Evolutionary conservation across 2,888 invertebrate species (phyloP), one percentile per base, ranked within the genome.

Genomic region (Omphaloscelis lunosa): DNA sequence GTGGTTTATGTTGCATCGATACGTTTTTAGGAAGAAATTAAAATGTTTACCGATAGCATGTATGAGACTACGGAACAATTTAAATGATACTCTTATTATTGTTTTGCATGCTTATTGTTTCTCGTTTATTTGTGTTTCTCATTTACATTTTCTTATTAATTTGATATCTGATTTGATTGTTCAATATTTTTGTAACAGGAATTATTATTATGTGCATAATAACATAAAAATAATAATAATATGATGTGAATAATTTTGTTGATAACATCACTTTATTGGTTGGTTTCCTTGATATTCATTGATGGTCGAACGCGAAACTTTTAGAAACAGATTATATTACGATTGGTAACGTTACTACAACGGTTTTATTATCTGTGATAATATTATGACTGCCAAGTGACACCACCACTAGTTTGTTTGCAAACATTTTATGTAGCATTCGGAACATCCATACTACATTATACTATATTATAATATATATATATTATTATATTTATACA

Each of bases 1-100:
- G 75, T 82, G 80, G 88, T 84, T 78, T 80, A 88, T 79, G 75
- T 58, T 45, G 67, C 72, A 74, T 73, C 75, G 59, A 77, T 86
- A 82, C 59, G 73, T 77, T 81, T 87, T 80, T 83, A 82, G 84
- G 62, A 82, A 82, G 77, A 86, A 78, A 88, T 86, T 79, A 82
- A 84, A 86, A 77, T 80, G 80, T 87, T 86, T 78, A 79, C 77
- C 62, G 72, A 83, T 77, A 75, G 29, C 70, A 77, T 77, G 77
- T 74, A 73, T 74, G 69, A 81, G 75, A 79, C 67, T 58, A 69
- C 63, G 69, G 62, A 80, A 76, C 79, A 11, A 76, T 75, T 87
- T 75, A 80, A 86, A 83, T 80, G 67, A 66, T 72, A 77, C 72
- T 72, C 34, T 77, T 80, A 34, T 76, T 81, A 80, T 83, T 80